Evolutionary conservation across 1,140 invertebrate genomes (phyloP).

Genomic region (Hetaerina americana): DNA sequence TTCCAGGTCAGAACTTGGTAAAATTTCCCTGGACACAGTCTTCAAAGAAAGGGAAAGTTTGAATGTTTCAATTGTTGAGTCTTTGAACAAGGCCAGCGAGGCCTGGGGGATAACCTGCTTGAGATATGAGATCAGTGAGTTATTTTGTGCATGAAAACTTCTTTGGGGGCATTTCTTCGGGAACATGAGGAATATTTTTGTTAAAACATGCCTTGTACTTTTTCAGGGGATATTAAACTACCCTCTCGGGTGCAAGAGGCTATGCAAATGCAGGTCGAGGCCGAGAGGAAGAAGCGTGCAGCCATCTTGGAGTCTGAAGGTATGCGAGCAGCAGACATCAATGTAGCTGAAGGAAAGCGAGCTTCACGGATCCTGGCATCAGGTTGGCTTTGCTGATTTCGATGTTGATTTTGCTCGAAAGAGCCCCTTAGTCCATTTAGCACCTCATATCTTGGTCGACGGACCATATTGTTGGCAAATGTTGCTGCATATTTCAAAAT

Average conservation of each 20-base stretch:
- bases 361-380: conserved; percentile 84
- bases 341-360: conserved; percentile 93
- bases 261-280: conserved; percentile 99
- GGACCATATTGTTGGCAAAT: background rate
- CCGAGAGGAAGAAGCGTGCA: conserved; percentile 91
- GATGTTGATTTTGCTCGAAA: too few relatives aligned
- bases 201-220: too few relatives aligned
- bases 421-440: too few relatives aligned
- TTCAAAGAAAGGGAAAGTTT: conserved; percentile 92
- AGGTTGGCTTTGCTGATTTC: conserved; percentile 41
- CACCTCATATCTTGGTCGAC: background rate
- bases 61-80: conserved; percentile 91
- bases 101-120: conserved; percentile 97
- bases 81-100: conserved; percentile 95
- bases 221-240: conserved; percentile 85
- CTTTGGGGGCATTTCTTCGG: too few relatives aligned
- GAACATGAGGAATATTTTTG: too few relatives aligned
- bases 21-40: conserved; percentile 94
- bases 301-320: conserved; percentile 96
- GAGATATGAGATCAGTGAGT: conserved; percentile 94
- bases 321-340: conserved; percentile 86
- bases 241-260: conserved; percentile 91
- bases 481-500: background rate
- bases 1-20: conserved; percentile 82
- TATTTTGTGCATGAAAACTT: too few relatives aligned